phyloP scores from a whole-genome alignment of 1,140 invertebrate genomes.

The Dufourea novaeangliae region DNA sequence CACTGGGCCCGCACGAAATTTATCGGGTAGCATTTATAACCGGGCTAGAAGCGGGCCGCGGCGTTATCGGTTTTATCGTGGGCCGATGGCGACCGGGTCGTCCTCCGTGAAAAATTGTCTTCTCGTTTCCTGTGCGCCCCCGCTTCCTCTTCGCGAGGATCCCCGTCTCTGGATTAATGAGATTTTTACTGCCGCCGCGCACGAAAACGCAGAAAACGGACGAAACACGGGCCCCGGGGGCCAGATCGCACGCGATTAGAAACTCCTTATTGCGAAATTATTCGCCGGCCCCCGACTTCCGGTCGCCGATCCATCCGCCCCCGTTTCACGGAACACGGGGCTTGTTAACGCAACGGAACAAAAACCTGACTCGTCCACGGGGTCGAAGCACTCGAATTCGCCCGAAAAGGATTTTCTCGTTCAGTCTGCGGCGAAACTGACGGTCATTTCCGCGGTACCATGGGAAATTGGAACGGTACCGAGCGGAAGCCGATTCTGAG shows the following conservation, averaged over 20 bases:
- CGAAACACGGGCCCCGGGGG: constrained; percentile 8
- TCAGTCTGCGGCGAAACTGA: not conserved
- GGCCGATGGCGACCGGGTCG: constrained; percentile 23
- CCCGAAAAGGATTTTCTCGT: constrained; percentile 27
- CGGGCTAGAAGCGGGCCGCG: constrained; percentile 10
- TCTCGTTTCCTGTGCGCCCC: constrained; percentile 48
- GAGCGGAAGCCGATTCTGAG: too few relatives aligned
- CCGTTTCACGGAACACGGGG: not conserved
- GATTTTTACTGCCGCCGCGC: constrained; percentile 33
- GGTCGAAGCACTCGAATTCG: constrained; percentile 32
- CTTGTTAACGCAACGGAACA: constrained; percentile 21
- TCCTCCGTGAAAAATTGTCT: constrained; percentile 56
- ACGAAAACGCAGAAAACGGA: constrained; percentile 33
- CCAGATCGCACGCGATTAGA: constrained; percentile 54
- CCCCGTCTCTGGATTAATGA: constrained; percentile 22
- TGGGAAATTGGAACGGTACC: not conserved
- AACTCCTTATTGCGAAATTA: constrained; percentile 55
- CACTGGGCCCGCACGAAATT: not conserved
- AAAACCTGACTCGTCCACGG: constrained; percentile 10
- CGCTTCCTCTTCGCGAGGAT: constrained; percentile 34
- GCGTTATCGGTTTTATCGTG: constrained; percentile 53
- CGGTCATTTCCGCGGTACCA: not conserved
- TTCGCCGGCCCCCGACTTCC: constrained; percentile 45
- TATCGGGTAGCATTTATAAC: constrained; percentile 15
- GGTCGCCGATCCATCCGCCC: constrained; percentile 10